Base-by-base conservation (phyloP, 2,888 invertebrate species). In the Mythimna impura region DNA sequence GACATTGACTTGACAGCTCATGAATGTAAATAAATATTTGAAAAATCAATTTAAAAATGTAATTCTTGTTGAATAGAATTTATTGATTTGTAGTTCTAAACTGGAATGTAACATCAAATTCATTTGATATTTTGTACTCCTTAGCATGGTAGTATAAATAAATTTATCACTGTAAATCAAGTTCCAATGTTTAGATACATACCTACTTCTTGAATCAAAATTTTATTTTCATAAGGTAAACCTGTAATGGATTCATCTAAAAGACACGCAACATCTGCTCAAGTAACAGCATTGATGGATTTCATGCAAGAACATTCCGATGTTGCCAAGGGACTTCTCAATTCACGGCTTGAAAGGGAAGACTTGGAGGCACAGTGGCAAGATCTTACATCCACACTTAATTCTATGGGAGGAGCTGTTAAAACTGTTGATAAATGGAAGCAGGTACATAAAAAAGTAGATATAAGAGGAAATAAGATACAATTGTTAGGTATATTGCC, bases 391-490 rank as follows among this genome's bases (percentile, higher is more conserved):
- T 65, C 71, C 7, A 88, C 81, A 50, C 83, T 85, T 14, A 83
- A 83, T 30, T 66, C 85, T 17, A 85, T 85, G 83, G 83, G 83
- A 36, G 85, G 89, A 65, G 86, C 89, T 69, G 77, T 89, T 7
- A 90, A 90, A 78, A 87, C 89, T 36, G 58, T 83, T 50, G 89
- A 89, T n/a, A 89, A 88, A 77, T 89, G 89, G 89, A 89, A 89
- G 73, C 88, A 89, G 88, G 89, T 89, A 74, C 4, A 20, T 54
- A 22, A 34, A 47, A 20, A 47, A 40, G 8, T 30, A 30, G 30
- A 30, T 34, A 20, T 47, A 65, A 20, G 25, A 36, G 7, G 8
- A 9, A 25, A 30, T 22, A 43, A 50, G 3, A 58, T 40, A 30
- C 10, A 57, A 14, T 55, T 20, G 34, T 62, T 22, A 22, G 36